These are phyloP conservation scores for Varanus komodoensis DNA, from an alignment of 2,113 vertebrate genomes.

Conservation along the genomic window DNA sequence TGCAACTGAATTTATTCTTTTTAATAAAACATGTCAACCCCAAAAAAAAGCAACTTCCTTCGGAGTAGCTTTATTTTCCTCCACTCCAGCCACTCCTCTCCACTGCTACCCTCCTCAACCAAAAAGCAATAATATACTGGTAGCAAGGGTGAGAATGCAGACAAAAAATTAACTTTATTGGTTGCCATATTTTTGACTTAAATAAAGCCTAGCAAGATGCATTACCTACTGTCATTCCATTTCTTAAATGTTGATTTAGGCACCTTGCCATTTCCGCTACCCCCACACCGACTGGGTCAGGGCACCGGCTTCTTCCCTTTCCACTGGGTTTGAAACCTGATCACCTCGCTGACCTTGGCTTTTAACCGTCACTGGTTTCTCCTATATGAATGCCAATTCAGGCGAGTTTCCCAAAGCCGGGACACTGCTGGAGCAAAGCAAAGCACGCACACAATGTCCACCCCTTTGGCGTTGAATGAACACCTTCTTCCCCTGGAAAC, in stretches of 20 bases:
- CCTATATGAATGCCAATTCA: background rate
- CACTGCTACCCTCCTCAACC: background rate
- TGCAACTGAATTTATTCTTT: slow-evolving; percentile 80
- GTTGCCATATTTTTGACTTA: slow-evolving; percentile 62
- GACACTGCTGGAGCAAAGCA: background rate
- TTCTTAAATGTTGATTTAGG: slow-evolving; percentile 32
- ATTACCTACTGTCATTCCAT: slow-evolving; percentile 50
- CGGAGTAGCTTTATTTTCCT: slow-evolving; percentile 54
- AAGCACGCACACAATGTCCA: background rate
- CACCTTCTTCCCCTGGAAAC: background rate
- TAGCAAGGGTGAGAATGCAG: slow-evolving; percentile 57
- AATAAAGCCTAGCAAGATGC: slow-evolving; percentile 58
- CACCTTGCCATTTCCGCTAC: background rate
- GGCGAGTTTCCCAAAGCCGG: background rate
- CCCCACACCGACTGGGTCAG: too few species aligned
- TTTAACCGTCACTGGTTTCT: background rate
- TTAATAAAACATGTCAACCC: slow-evolving; percentile 82
- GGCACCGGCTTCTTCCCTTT: background rate
- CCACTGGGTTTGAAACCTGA: background rate
- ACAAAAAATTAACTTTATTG: slow-evolving; percentile 71
- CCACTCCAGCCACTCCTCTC: background rate
- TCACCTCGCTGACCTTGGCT: background rate
- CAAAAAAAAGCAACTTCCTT: slow-evolving; percentile 61
- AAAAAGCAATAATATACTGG: slow-evolving; percentile 56
- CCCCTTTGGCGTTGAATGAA: background rate